Evolutionary conservation across 2,113 vertebrate genomes (phyloP).

Genomic region (Rhea pennata): DNA sequence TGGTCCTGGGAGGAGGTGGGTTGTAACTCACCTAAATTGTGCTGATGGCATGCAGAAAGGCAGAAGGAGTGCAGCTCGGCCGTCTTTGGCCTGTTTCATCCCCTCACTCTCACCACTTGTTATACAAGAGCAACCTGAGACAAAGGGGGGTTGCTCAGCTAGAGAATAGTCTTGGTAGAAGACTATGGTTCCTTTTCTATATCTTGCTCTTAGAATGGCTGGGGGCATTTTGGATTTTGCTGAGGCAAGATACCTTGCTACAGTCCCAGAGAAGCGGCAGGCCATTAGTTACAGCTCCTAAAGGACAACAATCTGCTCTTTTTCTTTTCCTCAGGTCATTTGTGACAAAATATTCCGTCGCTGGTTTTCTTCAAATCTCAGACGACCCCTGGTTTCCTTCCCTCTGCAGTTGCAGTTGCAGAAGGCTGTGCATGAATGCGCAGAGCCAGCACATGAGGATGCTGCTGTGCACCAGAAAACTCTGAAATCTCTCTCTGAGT

Average conservation of each 20-base stretch:
- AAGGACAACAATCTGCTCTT: neutral
- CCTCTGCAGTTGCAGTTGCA: conserved; percentile 86
- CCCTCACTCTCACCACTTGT: neutral
- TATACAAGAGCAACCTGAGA: neutral
- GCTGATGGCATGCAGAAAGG: neutral
- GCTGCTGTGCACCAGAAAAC: neutral
- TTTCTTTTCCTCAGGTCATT: conserved; percentile 82
- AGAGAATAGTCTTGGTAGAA: neutral
- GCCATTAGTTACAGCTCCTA: neutral
- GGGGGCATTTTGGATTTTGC: neutral
- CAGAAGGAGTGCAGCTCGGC: accelerated
- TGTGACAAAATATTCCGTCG: conserved; percentile 96
- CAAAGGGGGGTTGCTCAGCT: neutral
- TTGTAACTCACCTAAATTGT: neutral
- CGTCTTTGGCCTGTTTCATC: neutral
- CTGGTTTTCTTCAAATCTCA: conserved; percentile 85
- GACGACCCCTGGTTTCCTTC: conserved; percentile 70
- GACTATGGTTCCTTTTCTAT: neutral
- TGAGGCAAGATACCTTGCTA: neutral
- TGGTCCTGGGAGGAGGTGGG: neutral
- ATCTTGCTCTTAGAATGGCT: neutral
- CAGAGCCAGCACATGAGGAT: conserved; percentile 44
- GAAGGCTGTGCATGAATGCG: conserved; percentile 86
- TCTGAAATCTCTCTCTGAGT: conserved; percentile 75
- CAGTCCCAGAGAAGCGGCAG: neutral